Percentiles rank a stretch among this genome's conserved stretches.
Conservation (phyloP, 2,888 invertebrate species). For the Andrena haemorrhoa region DNA sequence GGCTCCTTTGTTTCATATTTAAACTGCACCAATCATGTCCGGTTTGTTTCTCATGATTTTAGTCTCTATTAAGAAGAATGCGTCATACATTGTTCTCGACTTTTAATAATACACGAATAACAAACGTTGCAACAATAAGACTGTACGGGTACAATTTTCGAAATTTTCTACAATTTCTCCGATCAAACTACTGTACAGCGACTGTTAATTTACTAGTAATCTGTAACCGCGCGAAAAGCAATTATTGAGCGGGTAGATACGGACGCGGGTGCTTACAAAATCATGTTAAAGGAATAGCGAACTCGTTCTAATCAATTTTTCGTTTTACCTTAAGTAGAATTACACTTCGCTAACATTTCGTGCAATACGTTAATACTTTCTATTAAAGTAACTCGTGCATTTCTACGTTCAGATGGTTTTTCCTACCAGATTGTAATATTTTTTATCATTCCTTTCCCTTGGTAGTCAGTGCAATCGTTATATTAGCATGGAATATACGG, state of each 20-base stretch:
- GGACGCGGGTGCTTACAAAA: not conserved
- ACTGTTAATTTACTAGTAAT: slow-evolving; percentile 8
- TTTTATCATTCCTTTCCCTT: not conserved
- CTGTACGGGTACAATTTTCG: slow-evolving; percentile 33
- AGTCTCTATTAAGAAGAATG: not conserved
- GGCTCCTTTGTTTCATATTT: slow-evolving; percentile 25
- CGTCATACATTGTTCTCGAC: not conserved
- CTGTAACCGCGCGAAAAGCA: slow-evolving; percentile 17
- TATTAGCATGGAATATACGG: slow-evolving; percentile 21
- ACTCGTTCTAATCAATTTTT: not conserved
- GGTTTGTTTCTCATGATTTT: slow-evolving; percentile 2
- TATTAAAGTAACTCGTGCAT: not conserved
- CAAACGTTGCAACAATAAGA: slow-evolving; percentile 24
- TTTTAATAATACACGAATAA: not conserved
- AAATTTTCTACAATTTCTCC: slow-evolving; percentile 19
- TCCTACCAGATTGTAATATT: not conserved
- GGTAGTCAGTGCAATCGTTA: not conserved
- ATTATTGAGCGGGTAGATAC: not conserved
- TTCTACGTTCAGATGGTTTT: not conserved
- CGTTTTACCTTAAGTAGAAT: slow-evolving; percentile 7
- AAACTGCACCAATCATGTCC: not conserved
- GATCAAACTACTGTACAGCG: slow-evolving; percentile 7
- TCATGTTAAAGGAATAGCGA: not conserved
- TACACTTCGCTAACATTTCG: not conserved
- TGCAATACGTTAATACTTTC: slow-evolving; percentile 5